A percentile compares a stretch with the other conserved stretches of the same genome.
phyloP scores from a whole-genome alignment of 2,888 invertebrate genomes.

The Drosophila rellima region DNA sequence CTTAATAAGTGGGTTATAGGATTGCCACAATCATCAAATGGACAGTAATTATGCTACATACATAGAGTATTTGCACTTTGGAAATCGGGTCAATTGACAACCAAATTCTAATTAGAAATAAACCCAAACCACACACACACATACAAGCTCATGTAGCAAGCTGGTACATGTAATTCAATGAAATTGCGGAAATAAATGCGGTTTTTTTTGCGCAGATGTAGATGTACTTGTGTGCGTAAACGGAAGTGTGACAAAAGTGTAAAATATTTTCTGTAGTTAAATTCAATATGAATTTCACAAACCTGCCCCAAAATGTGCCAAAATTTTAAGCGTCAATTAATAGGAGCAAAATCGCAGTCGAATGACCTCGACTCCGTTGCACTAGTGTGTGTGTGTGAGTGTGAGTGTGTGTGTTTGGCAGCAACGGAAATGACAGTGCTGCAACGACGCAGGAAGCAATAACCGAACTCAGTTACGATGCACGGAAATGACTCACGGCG shows the following conservation, averaged over 20 bases:
- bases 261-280: conserved; percentile 31
- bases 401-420: conserved; percentile 50
- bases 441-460: conserved; percentile 76
- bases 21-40: neutral
- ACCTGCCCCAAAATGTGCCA: conserved; percentile 16
- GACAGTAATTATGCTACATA: conserved; percentile 5
- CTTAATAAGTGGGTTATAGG: conserved; percentile 19
- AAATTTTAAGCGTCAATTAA: conserved; percentile 58
- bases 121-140: conserved; percentile 19
- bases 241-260: conserved; percentile 28
- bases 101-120: conserved; percentile 41
- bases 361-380: conserved; percentile 63
- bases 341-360: conserved; percentile 36
- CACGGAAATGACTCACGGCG: conserved; percentile 76
- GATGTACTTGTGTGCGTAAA: conserved; percentile 14
- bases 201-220: conserved; percentile 43
- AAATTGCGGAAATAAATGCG: conserved; percentile 71
- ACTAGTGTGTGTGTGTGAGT: conserved; percentile 24
- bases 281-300: conserved; percentile 43
- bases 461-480: conserved; percentile 72
- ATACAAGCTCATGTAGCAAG: conserved; percentile 3
- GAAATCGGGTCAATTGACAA: conserved; percentile 28
- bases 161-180: conserved; percentile 60
- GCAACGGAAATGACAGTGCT: conserved; percentile 73
- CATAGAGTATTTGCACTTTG: conserved; percentile 7